phyloP scores from a whole-genome alignment of 2,113 vertebrate species.

The Psammodynastes pulverulentus region DNA sequence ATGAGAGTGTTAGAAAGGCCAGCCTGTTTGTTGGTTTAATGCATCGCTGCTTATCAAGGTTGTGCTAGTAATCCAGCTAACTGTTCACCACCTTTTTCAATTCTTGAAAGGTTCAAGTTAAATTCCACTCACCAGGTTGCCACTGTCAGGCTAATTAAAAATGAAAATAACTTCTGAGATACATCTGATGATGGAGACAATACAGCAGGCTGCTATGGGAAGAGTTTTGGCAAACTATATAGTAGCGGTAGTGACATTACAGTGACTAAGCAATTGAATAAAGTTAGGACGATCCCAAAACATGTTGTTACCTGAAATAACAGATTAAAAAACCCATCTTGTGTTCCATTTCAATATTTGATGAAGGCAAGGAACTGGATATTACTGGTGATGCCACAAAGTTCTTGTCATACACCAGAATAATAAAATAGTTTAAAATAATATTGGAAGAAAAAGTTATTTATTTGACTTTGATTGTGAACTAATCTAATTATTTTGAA shows the following conservation, averaged over 20 bases:
- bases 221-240: too few relatives aligned
- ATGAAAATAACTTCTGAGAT: conserved; percentile 31
- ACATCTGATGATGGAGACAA: not conserved
- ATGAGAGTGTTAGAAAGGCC: conserved; percentile 35
- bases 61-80: not conserved
- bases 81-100: not conserved
- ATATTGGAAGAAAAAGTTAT: not conserved
- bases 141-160: not conserved
- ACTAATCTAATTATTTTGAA: not conserved
- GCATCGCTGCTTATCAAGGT: conserved; percentile 13
- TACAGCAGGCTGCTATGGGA: not conserved
- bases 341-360: not conserved
- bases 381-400: not conserved
- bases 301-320: not conserved
- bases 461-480: not conserved
- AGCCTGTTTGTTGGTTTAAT: conserved; percentile 51
- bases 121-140: conserved; percentile 38
- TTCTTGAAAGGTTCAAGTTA: conserved; percentile 54
- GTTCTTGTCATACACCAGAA: not conserved
- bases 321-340: not conserved
- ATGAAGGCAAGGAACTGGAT: not conserved
- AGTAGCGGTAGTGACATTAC: not conserved
- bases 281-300: not conserved
- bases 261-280: not conserved
- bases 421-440: not conserved